Conservation (phyloP, 2,797 vertebrate genomes). For the Triplophysa yarkandensis region DNA sequence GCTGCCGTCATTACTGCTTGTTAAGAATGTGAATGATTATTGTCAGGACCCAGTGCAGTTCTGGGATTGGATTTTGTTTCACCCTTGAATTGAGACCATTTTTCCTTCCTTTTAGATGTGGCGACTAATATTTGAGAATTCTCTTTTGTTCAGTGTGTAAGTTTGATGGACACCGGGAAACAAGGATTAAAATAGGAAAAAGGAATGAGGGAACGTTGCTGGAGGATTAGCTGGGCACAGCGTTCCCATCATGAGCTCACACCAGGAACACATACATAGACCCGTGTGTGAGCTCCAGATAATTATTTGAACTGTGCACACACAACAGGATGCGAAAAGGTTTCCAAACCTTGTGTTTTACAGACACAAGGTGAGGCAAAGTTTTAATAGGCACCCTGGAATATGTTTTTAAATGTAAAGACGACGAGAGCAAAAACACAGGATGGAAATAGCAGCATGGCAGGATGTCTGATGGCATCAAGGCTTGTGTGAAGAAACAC, state of each 20-base stretch:
- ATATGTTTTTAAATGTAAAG: not conserved
- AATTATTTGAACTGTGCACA: constrained; percentile 25
- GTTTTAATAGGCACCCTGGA: constrained; percentile 48
- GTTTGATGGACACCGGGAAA: not conserved
- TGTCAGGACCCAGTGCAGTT: constrained; percentile 15
- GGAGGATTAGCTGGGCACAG: constrained; percentile 3
- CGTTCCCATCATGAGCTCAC: not conserved
- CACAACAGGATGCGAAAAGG: constrained; percentile 1
- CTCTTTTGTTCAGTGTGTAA: not conserved
- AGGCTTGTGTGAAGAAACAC: constrained; percentile 13
- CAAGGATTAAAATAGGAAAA: not conserved
- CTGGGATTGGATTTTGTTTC: constrained; percentile 27
- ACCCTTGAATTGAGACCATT: constrained; percentile 28
- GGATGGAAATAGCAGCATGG: constrained; percentile 19
- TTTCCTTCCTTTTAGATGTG: constrained; percentile 19
- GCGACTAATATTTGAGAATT: constrained; percentile 25
- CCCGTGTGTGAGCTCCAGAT: constrained; percentile 8
- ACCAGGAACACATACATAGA: constrained; percentile 3
- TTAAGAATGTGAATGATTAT: constrained; percentile 39
- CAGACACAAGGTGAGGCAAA: constrained; percentile 13
- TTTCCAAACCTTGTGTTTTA: constrained; percentile 37
- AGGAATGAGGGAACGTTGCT: not conserved
- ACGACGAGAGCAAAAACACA: not conserved
- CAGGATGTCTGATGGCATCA: constrained; percentile 18
- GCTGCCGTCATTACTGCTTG: constrained; percentile 34